Evolutionary conservation across 2,888 invertebrate species (phyloP), one percentile per base, ranked within the genome.

Genomic region (Tinea trinotella): DNA sequence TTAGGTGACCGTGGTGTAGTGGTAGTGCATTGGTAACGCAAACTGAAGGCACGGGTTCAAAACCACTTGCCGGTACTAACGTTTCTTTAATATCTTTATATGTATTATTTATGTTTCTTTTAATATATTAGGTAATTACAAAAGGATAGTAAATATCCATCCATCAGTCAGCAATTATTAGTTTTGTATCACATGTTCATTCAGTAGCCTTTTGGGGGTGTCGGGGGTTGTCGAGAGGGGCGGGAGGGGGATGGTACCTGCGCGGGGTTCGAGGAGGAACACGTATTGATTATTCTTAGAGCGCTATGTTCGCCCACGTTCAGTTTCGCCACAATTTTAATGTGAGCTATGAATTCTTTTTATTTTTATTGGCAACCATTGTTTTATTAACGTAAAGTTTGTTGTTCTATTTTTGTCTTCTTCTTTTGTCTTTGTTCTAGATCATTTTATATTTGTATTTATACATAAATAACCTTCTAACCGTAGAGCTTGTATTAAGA

Each of bases 281-380:
- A 62, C 59, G 73, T 75, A 75, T 75, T 74, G 75, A 75, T 75
- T 75, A 75, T 75, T 74, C 66, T 62, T 62, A 63, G 64, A 40
- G 50, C 46, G 17, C 52, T 19, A n/a, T n/a, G 20, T 52, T 55
- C 57, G 53, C 57, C 54, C 53, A 54, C 76, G 80, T 79, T 82
- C 82, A 83, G 83, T 83, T 84, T 83, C 83, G 75, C 80, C 81
- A 77, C 75, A 81, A 82, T 83, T 84, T 82, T 83, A 84, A 83
- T 81, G 76, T 70, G 69, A 67, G 73, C 79, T 72, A 76, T 81
- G 79, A 81, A 82, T 81, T 78, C 80, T 78, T 84, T 84, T 83
- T 82, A 82, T 81, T 79, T 75, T 74, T 70, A 69, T 74, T 69
- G 71, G 69, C 71, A 66, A 68, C 66, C 67, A 64, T 61, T 66